These are phyloP conservation scores for Lagria hirta DNA, from an alignment of 2,888 invertebrate genomes.

Conservation along the genomic window DNA sequence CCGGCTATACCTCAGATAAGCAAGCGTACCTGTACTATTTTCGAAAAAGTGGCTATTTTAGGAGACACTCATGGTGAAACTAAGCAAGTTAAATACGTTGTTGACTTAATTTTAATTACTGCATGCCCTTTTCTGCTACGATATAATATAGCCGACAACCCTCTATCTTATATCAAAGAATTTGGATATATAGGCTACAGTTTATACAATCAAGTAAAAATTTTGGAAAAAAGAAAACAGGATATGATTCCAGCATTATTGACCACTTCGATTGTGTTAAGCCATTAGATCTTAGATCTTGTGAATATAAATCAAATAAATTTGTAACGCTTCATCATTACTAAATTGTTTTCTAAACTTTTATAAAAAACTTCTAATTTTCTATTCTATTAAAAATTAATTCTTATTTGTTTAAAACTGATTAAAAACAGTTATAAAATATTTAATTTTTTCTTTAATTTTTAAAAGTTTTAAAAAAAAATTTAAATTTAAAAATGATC, in stretches of 20 bases:
- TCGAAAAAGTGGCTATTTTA: slow-evolving; percentile 30
- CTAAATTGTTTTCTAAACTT: slow-evolving; percentile 86
- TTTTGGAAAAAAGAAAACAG: slow-evolving; percentile 37
- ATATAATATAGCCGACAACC: slow-evolving; percentile 29
- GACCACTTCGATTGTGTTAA: too few species aligned
- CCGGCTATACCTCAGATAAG: slow-evolving; percentile 37
- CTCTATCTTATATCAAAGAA: slow-evolving; percentile 36
- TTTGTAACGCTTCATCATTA: slow-evolving; percentile 84
- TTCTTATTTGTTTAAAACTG: too few species aligned
- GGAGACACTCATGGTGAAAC: slow-evolving; percentile 26
- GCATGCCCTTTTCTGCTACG: slow-evolving; percentile 39
- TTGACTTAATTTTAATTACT: slow-evolving; percentile 35
- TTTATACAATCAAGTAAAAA: slow-evolving; percentile 41
- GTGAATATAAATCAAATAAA: too few species aligned
- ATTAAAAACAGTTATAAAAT: too few species aligned
- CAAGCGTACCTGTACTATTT: slow-evolving; percentile 33
- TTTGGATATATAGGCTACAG: slow-evolving; percentile 44
- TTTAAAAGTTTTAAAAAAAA: too few species aligned
- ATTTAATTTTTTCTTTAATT: too few species aligned
- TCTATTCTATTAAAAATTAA: too few species aligned
- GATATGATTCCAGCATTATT: slow-evolving; percentile 1
- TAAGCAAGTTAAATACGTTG: slow-evolving; percentile 38
- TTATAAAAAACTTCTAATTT: too few species aligned
- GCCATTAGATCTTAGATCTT: too few species aligned
- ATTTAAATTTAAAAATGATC: too few species aligned